Conservation (phyloP, 1,140 invertebrate genomes). For the Archivesica marissinica region DNA sequence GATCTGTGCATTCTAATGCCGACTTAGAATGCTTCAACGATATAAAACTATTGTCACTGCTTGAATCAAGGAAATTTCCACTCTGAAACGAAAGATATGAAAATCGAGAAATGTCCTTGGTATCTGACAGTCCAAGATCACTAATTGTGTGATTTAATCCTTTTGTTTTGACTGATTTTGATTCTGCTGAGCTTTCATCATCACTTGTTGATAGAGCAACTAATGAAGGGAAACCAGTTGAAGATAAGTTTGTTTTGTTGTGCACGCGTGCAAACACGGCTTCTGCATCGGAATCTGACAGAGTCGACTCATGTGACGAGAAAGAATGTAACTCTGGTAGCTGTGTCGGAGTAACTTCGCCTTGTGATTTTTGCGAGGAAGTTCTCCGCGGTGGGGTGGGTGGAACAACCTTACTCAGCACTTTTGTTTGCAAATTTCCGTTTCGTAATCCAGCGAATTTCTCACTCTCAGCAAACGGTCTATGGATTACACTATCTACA, state of each 20-base stretch:
- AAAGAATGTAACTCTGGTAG: constrained; percentile 38
- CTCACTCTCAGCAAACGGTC: constrained; percentile 55
- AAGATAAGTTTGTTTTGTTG: constrained; percentile 71
- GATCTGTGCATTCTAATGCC: constrained; percentile 60
- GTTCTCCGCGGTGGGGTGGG: constrained; percentile 72
- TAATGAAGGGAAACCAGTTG: constrained; percentile 68
- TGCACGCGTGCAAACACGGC: constrained; percentile 72
- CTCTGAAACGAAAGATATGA: constrained; percentile 32
- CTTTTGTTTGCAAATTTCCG: constrained; percentile 54
- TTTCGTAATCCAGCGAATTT: constrained; percentile 66
- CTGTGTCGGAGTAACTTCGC: constrained; percentile 10
- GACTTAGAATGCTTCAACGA: constrained; percentile 52
- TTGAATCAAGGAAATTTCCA: constrained; percentile 42
- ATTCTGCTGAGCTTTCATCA: constrained; percentile 68
- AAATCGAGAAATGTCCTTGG: constrained; percentile 54
- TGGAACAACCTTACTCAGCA: constrained; percentile 69
- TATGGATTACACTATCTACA: constrained; percentile 77
- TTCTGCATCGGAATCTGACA: constrained; percentile 79
- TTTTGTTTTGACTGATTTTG: constrained; percentile 6
- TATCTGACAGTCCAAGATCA: constrained; percentile 37
- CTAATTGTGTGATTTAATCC: constrained; percentile 43
- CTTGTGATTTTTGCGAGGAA: constrained; percentile 48
- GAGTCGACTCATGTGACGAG: constrained; percentile 68
- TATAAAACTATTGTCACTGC: constrained; percentile 2
- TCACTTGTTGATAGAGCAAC: constrained; percentile 70